Evolutionary conservation across 2,797 vertebrate genomes (phyloP).

Genomic region (Mus spretus): DNA sequence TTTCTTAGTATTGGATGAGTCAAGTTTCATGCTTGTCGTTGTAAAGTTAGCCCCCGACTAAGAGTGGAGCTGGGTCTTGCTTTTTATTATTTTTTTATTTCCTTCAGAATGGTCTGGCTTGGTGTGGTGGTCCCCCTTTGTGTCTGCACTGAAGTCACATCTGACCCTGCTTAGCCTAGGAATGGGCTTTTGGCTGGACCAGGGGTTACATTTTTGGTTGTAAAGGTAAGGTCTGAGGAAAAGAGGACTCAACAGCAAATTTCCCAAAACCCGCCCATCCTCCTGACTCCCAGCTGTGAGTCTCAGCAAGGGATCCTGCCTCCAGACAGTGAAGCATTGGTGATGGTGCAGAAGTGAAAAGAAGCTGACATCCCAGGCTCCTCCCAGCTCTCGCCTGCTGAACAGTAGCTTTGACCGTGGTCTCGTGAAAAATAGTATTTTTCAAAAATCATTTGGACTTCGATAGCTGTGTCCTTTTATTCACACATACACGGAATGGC

Average conservation of each 20-base stretch:
- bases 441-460: not conserved
- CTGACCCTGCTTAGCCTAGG: not conserved
- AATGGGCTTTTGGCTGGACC: not conserved
- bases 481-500: not conserved
- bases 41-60: not conserved
- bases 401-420: not conserved
- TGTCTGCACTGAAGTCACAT: not conserved
- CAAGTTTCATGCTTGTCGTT: constrained; percentile 52
- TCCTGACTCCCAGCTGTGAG: constrained; percentile 51
- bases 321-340: constrained; percentile 54
- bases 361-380: constrained; percentile 46
- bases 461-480: constrained; percentile 19
- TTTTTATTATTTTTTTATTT: constrained; percentile 32
- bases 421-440: constrained; percentile 12
- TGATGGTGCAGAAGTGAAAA: constrained; percentile 49
- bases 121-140: not conserved
- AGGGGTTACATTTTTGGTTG: constrained; percentile 11
- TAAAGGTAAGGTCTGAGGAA: not conserved
- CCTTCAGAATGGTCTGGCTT: not conserved
- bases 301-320: not conserved
- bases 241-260: not conserved
- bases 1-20: constrained; percentile 51
- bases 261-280: not conserved
- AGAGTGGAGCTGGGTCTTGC: constrained; percentile 15
- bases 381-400: not conserved